These are phyloP conservation scores for Coecobrya sp. DNA, from an alignment of 2,888 invertebrate species.

Conservation along the genomic window DNA sequence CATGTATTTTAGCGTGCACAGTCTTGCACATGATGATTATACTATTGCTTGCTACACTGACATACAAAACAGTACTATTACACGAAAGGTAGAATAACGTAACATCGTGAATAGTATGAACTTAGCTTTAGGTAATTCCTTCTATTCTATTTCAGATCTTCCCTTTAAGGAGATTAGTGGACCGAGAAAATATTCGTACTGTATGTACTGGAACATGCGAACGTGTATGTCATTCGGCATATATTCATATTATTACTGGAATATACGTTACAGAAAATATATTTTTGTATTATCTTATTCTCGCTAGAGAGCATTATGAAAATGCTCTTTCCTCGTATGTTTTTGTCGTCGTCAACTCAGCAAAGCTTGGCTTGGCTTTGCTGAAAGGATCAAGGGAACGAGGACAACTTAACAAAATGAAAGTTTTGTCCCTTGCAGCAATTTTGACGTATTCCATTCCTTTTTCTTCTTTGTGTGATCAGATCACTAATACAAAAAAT, in stretches of 20 bases:
- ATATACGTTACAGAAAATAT: neutral
- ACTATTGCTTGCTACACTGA: neutral
- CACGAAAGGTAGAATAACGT: neutral
- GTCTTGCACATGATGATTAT: neutral
- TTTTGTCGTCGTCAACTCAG: neutral
- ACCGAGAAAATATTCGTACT: slow-evolving; percentile 3
- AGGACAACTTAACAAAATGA: slow-evolving; percentile 66
- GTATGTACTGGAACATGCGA: neutral
- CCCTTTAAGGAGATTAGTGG: neutral
- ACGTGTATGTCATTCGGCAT: neutral
- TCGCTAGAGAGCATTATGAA: slow-evolving; percentile 17
- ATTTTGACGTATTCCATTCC: slow-evolving; percentile 27
- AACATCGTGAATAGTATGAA: neutral
- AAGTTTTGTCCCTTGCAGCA: slow-evolving; percentile 57
- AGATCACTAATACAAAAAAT: slow-evolving; percentile 31
- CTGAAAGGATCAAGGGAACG: slow-evolving; percentile 44
- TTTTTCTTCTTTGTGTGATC: slow-evolving; percentile 47
- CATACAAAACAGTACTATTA: neutral
- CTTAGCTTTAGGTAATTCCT: neutral
- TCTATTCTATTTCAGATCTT: neutral
- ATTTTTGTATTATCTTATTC: neutral
- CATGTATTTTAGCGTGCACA: neutral
- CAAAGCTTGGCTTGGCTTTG: slow-evolving; percentile 39
- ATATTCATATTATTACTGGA: neutral
- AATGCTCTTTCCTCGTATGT: slow-evolving; percentile 13